Evolutionary conservation across 2,888 invertebrate species (phyloP).

Genomic region (Drosophila colorata): DNA sequence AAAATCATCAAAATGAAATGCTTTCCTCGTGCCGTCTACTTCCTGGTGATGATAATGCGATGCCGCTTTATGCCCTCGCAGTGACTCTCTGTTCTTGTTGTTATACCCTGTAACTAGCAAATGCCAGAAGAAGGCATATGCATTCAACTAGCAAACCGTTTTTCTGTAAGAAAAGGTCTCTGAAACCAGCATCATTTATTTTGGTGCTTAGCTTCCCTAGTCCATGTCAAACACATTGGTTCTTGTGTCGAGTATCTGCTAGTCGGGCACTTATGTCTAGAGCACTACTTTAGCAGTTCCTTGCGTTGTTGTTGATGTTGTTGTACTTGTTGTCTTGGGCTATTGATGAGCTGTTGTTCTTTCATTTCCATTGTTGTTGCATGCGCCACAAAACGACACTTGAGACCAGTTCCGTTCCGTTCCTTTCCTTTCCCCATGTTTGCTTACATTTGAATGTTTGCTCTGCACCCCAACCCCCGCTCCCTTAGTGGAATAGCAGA

Average conservation of each 20-base stretch:
- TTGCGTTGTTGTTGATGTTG: background rate
- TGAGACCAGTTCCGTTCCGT: slow-evolving; percentile 52
- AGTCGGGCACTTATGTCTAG: background rate
- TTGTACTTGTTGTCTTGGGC: slow-evolving; percentile 37
- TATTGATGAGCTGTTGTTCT: slow-evolving; percentile 78
- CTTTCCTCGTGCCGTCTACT: background rate
- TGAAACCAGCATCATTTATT: background rate
- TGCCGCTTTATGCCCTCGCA: slow-evolving; percentile 31
- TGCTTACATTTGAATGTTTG: slow-evolving; percentile 71
- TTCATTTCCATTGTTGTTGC: slow-evolving; percentile 59
- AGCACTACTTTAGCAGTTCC: background rate
- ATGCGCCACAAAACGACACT: slow-evolving; percentile 57
- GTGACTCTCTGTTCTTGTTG: slow-evolving; percentile 16
- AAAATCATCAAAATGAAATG: slow-evolving; percentile 34
- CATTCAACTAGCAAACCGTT: no score
- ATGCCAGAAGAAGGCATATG: background rate
- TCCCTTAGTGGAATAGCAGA: background rate
- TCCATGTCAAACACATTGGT: background rate
- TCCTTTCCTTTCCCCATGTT: slow-evolving; percentile 26
- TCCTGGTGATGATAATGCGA: slow-evolving; percentile 23
- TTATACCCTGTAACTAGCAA: slow-evolving; percentile 23
- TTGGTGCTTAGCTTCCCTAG: background rate
- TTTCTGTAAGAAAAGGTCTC: no score
- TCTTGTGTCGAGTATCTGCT: background rate
- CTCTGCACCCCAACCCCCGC: slow-evolving; percentile 17